Base-by-base conservation (phyloP, 2,888 invertebrate genomes). In the Drosophila nr. perissopoda region DNA sequence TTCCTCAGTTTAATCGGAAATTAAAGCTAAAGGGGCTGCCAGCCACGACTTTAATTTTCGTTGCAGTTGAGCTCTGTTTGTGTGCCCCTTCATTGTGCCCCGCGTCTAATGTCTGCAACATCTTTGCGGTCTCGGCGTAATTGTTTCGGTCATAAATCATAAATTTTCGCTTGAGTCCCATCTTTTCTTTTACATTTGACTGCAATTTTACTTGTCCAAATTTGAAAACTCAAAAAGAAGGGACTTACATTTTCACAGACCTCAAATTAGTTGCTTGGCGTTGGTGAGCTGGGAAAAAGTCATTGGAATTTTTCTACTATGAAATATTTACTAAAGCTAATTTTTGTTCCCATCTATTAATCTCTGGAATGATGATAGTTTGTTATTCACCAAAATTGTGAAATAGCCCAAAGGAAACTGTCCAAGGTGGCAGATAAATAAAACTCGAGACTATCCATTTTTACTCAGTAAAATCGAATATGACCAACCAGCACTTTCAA, bases 1-100 rank as follows among this genome's bases (percentile, higher is more conserved):
- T 82, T 75, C 74, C 62, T 71, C 53, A 70, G 67, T 77, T 91
- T 90, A 89, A 90, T 90, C 90, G 82, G 84, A 91, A 90, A 90
- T 90, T 90, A 89, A 90, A 91, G 86, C 89, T 84, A 85, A 83
- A 77, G 89, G 86, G 86, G 89, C 79, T 86, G 75, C 79, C 82
- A 76, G 83, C 83, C 88, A 89, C 90, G 88, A 89, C 83, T 89
- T 89, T 88, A 89, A 89, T 88, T 86, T 88, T 88, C 74, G 81
- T 83, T 88, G 72, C 83, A 82, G 65, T 73, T 80, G 69, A 76
- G 68, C 70, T 74, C 56, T 49, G 60, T 40, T 75, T 42, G 48
- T 16, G 40, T 53, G 36, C 25, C 42, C 57, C 46, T 59, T 58
- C 46, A 46, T 46, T 46, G 8, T 46, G 46, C 25, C 56, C 25